Percentiles rank a stretch among this genome's conserved stretches.
These are phyloP conservation scores for Potorous gilbertii DNA, from an alignment of 2,797 vertebrate species.

Conservation along the genomic window DNA sequence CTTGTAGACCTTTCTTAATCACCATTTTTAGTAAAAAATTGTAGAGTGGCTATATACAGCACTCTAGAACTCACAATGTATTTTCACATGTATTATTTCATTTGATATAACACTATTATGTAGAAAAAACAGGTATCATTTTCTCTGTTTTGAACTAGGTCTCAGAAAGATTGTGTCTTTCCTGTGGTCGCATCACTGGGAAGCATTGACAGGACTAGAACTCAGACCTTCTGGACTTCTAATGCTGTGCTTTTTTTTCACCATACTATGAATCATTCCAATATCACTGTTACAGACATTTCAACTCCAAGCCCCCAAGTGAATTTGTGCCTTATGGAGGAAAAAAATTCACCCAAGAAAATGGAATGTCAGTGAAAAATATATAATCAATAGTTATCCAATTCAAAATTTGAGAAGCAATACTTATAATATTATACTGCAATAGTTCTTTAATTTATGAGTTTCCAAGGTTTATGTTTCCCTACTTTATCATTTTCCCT, in stretches of 20 bases:
- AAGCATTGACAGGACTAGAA: not conserved
- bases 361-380: not conserved
- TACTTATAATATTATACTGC: conserved; percentile 28
- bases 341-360: conserved; percentile 14
- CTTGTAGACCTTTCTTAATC: not conserved
- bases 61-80: not conserved
- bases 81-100: not conserved
- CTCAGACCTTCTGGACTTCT: not conserved
- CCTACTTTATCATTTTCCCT: not conserved
- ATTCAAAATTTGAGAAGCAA: conserved; percentile 24
- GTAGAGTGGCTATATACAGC: not conserved
- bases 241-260: not conserved
- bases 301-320: not conserved
- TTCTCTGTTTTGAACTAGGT: not conserved
- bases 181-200: not conserved
- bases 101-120: not conserved
- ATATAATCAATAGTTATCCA: conserved; percentile 18
- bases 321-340: conserved; percentile 1
- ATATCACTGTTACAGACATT: not conserved
- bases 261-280: not conserved
- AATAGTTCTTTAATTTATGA: conserved; percentile 3
- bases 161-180: not conserved
- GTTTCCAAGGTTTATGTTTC: conserved; percentile 29
- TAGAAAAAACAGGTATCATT: not conserved
- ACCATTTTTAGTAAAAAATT: not conserved